Conservation (phyloP, 2,113 vertebrate genomes). For the Halichoeres trimaculatus region DNA sequence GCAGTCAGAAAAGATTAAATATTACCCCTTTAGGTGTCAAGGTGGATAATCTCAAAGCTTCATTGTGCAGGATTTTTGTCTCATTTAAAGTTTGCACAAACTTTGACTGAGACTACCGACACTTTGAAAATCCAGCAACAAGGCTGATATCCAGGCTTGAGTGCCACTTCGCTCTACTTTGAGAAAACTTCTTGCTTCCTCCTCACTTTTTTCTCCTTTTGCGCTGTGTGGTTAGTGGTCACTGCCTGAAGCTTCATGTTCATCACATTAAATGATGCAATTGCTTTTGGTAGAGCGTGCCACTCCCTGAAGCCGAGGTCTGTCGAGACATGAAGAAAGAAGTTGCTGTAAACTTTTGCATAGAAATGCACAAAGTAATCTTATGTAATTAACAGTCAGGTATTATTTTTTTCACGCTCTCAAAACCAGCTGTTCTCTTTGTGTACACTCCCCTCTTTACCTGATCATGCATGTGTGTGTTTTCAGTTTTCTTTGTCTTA, state of each 20-base stretch:
- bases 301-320: not conserved
- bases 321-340: slow-evolving; percentile 8
- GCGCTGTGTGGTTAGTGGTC: slow-evolving; percentile 28
- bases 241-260: not conserved
- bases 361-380: not conserved
- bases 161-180: not conserved
- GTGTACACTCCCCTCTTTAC: too few species aligned
- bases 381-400: not conserved
- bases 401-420: not conserved
- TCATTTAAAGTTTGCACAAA: not conserved
- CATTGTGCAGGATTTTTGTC: too few species aligned
- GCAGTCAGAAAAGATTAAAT: too few species aligned
- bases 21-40: too few species aligned
- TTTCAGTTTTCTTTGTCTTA: too few species aligned
- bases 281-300: not conserved
- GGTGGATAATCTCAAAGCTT: too few species aligned
- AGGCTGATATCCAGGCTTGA: not conserved
- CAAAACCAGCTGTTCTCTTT: not conserved
- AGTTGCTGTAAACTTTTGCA: not conserved
- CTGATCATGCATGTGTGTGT: too few species aligned
- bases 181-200: slow-evolving; percentile 11
- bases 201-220: not conserved
- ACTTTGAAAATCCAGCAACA: not conserved
- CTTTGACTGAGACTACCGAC: too few species aligned
- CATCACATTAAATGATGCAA: slow-evolving; percentile 26